Conservation (phyloP, 1,140 invertebrate genomes). For the Coptotermes formosanus region DNA sequence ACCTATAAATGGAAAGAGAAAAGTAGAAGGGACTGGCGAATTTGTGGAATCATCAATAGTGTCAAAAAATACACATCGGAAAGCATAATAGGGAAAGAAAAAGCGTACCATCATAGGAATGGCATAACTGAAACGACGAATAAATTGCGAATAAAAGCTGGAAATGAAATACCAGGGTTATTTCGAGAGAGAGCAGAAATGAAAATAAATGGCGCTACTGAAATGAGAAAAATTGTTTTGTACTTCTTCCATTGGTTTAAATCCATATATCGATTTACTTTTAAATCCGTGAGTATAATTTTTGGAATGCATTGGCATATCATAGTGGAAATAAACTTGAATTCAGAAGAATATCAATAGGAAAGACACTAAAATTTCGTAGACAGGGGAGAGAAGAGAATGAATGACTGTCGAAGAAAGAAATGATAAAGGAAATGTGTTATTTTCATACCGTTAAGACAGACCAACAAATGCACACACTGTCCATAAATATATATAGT, state of each 20-base stretch:
- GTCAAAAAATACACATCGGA: not conserved
- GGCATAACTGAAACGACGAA: not conserved
- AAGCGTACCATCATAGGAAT: not conserved
- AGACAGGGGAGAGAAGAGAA: not conserved
- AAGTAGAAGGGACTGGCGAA: not conserved
- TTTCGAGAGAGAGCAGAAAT: not conserved
- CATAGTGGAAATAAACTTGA: not conserved
- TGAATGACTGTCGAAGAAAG: not conserved
- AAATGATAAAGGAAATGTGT: not conserved
- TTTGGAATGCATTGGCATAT: not conserved
- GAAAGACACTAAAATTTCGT: not conserved
- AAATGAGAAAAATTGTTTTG: not conserved
- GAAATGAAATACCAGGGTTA: not conserved
- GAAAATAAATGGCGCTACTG: not conserved
- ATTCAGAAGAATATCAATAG: not conserved
- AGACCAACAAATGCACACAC: too few species aligned
- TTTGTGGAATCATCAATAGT: not conserved
- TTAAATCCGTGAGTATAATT: not conserved
- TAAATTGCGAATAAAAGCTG: constrained; percentile 6
- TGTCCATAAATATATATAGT: too few species aligned
- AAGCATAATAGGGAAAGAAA: not conserved
- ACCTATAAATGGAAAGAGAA: not conserved
- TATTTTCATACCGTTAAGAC: too few species aligned
- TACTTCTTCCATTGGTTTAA: not conserved
- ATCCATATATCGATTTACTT: not conserved